These are phyloP conservation scores for Sialia sialis DNA, from an alignment of 2,113 vertebrate genomes.

Conservation along the genomic window DNA sequence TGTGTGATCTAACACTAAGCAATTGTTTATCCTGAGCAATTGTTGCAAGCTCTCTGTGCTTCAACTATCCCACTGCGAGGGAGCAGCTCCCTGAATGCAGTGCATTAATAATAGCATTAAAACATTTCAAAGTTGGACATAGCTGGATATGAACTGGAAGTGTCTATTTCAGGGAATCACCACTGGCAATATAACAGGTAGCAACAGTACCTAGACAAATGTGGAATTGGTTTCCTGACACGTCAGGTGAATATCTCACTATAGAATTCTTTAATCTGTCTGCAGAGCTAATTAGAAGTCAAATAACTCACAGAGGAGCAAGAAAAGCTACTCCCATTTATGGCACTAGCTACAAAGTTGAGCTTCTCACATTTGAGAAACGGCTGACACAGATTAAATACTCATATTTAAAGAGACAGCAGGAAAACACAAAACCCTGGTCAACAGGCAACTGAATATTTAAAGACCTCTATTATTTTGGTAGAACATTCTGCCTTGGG, in stretches of 20 bases:
- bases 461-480: neutral
- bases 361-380: neutral
- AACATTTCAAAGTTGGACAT: neutral
- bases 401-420: neutral
- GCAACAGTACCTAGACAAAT: neutral
- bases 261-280: neutral
- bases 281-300: neutral
- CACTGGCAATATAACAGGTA: neutral
- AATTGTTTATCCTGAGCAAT: neutral
- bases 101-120: neutral
- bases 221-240: neutral
- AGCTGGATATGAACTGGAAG: neutral
- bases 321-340: neutral
- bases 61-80: neutral
- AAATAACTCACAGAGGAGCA: neutral
- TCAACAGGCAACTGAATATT: neutral
- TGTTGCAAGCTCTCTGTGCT: neutral
- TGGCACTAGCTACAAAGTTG: neutral
- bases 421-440: neutral
- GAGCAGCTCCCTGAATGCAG: neutral
- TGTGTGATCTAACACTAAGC: neutral
- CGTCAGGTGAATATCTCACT: neutral
- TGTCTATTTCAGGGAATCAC: neutral
- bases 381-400: neutral
- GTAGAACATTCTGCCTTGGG: neutral